phyloP scores from a whole-genome alignment of 2,888 invertebrate species.

The Kryphioiulus occultus region DNA sequence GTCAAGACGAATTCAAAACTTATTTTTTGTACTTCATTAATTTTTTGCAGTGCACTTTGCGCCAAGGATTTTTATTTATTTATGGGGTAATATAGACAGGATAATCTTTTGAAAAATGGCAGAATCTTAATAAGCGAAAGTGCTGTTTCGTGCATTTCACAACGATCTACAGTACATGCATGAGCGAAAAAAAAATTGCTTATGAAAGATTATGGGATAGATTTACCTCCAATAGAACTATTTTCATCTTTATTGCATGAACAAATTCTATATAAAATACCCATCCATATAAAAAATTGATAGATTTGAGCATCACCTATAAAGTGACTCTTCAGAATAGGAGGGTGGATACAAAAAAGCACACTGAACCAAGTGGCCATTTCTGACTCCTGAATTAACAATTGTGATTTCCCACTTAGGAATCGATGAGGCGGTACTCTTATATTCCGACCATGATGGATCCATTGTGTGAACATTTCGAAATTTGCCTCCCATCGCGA shows the following conservation, averaged over 20 bases:
- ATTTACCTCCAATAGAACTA: background rate
- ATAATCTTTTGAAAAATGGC: conserved; percentile 36
- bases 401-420: background rate
- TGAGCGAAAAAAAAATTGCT: background rate
- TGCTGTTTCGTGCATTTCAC: conserved; percentile 9
- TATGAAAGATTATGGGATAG: background rate
- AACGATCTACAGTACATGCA: background rate
- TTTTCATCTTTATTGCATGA: background rate
- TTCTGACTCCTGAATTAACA: conserved; percentile 22
- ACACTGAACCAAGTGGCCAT: conserved; percentile 14
- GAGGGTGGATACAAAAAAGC: conserved; percentile 11
- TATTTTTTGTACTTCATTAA: conserved; percentile 39
- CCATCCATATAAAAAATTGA: background rate
- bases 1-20: conserved; percentile 14
- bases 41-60: background rate
- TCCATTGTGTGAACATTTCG: background rate
- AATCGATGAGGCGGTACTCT: background rate
- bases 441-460: background rate
- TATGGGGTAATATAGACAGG: conserved; percentile 30
- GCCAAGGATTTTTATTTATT: conserved; percentile 21
- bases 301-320: background rate
- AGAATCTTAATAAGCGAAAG: conserved; percentile 32
- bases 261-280: background rate
- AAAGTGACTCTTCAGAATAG: background rate
- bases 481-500: background rate